phyloP scores from a whole-genome alignment of 2,888 invertebrate genomes.

The Cephalotes varians region DNA sequence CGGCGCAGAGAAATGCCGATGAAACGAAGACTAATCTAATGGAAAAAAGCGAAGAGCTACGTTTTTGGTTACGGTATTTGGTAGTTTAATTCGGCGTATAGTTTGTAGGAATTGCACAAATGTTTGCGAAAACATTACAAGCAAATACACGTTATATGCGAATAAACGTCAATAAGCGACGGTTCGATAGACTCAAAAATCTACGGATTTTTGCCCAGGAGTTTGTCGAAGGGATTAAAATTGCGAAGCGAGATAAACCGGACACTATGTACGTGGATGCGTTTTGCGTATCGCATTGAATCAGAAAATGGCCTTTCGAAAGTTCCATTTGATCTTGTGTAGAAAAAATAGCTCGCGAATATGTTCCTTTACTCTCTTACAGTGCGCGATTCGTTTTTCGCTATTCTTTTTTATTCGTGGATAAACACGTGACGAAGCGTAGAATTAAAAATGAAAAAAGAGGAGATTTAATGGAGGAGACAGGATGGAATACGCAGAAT shows the following conservation, averaged over 20 bases:
- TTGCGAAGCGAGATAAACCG: neutral
- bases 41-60: slow-evolving; percentile 4
- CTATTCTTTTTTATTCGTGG: slow-evolving; percentile 4
- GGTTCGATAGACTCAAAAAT: neutral
- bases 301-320: neutral
- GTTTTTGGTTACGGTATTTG: neutral
- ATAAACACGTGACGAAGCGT: slow-evolving; percentile 31
- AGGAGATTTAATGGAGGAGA: slow-evolving; percentile 13
- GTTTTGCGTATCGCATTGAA: neutral
- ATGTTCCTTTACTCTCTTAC: neutral
- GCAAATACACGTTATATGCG: slow-evolving; percentile 14
- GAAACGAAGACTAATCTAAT: slow-evolving; percentile 32
- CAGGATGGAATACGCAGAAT: slow-evolving; percentile 47
- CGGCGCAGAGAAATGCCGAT: neutral
- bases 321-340: neutral
- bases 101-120: slow-evolving; percentile 19
- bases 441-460: slow-evolving; percentile 58
- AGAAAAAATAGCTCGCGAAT: neutral
- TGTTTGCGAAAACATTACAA: slow-evolving; percentile 8
- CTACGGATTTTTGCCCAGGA: neutral
- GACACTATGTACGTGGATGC: neutral
- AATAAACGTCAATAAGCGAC: neutral
- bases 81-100: neutral
- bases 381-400: neutral
- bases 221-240: slow-evolving; percentile 19